Conservation (phyloP, 2,797 vertebrate species). For the Prionace glauca region DNA sequence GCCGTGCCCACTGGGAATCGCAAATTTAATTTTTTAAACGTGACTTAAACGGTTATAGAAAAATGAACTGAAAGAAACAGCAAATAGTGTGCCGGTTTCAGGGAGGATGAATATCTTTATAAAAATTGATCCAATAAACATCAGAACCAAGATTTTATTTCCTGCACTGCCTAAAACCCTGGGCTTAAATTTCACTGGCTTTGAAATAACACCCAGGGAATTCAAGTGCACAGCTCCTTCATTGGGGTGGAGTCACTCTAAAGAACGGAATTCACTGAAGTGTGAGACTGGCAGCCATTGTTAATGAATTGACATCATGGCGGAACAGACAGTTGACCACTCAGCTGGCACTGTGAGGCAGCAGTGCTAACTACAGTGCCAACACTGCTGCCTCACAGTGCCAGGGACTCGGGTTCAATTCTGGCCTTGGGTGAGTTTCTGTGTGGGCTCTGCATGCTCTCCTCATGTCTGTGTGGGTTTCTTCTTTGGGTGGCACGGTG, state of each 20-base stretch:
- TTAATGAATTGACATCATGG: background rate
- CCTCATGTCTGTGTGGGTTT: too few relatives aligned
- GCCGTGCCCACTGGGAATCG: background rate
- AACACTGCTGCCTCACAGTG: too few relatives aligned
- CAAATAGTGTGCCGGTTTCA: background rate
- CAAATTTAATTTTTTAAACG: background rate
- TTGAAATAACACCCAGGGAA: background rate
- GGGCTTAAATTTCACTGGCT: background rate
- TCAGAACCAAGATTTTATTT: background rate
- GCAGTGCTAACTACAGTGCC: too few relatives aligned
- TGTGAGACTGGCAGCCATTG: background rate
- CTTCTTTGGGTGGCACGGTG: too few relatives aligned
- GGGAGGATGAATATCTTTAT: background rate
- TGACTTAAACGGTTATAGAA: background rate
- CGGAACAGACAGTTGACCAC: background rate
- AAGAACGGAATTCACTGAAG: background rate
- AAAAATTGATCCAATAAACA: background rate
- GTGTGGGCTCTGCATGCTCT: too few relatives aligned
- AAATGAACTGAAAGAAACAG: background rate
- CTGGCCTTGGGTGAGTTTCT: too few relatives aligned
- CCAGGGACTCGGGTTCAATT: too few relatives aligned
- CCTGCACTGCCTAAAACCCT: background rate
- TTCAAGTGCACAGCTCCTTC: background rate
- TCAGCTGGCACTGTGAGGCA: too few relatives aligned
- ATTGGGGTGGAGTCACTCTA: too few relatives aligned